Evolutionary conservation across 2,888 invertebrate species (phyloP), one percentile per base, ranked within the genome.

Genomic region (Mesoligia furuncula): DNA sequence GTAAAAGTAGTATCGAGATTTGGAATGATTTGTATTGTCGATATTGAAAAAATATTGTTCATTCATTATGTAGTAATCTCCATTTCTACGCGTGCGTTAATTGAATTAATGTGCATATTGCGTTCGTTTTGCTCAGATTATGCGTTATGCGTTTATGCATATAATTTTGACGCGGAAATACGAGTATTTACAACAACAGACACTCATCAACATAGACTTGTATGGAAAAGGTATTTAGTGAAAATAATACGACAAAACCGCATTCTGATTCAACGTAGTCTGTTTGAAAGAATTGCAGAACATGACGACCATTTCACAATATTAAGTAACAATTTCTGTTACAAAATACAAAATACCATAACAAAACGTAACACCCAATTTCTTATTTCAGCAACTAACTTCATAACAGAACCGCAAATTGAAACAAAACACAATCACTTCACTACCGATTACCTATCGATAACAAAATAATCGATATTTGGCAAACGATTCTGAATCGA

Each of bases 381-480:
- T 72, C 51, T 65, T 68, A 85, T 67, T 81, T 68, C 39, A 66
- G 59, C 71, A 70, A 75, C 45, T 17, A n/a, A 39, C 54, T 36
- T n/a, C 67, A 54, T 61, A 77, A 77, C 27, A 0, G 20, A 74
- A 79, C 87, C 70, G 64, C 81, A 80, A 87, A 79, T 54, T 77
- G 65, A 81, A 81, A 81, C 73, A 72, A 87, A 77, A 87, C 65
- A 67, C 57, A 71, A 39, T n/a, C 70, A 42, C 57, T 51, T 27
- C 62, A 70, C 79, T 31, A 72, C 62, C 64, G 45, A 45, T 15
- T 45, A 78, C 66, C 13, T 72, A 73, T 77, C 76, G 62, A 77
- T 73, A 64, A 72, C 27, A 77, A 64, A 73, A 78, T 71, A 85
- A 87, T 83, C 77, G 79, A 76, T 76, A 85, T 89, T 87, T 87